Evolutionary conservation across 35 echinoderm and acorn worm genomes (phyloP).

Genomic region (Heliocidaris tuberculata): DNA sequence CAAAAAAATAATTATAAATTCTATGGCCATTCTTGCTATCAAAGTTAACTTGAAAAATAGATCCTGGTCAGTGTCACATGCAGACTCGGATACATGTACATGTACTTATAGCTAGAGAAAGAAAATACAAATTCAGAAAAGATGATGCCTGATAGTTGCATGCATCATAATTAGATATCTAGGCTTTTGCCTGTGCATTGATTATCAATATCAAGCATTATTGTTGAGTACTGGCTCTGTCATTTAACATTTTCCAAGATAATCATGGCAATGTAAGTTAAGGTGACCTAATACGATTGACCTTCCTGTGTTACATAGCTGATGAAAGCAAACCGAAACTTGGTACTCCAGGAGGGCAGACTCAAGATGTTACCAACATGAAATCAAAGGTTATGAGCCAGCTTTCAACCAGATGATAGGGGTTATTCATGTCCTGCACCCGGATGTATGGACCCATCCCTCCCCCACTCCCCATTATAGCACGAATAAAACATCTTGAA

Average conservation of each 20-base stretch:
- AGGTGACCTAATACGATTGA: not conserved
- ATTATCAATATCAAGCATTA: not conserved
- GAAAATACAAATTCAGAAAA: not conserved
- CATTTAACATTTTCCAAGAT: not conserved
- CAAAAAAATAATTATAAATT: too few relatives aligned
- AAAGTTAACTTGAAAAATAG: too few relatives aligned
- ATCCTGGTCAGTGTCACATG: too few relatives aligned
- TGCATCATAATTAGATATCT: not conserved
- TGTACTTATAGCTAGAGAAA: too few relatives aligned
- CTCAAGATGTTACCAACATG: not conserved
- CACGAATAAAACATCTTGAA: not conserved
- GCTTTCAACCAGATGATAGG: not conserved
- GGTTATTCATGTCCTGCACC: not conserved
- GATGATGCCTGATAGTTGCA: not conserved
- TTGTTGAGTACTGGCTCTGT: not conserved
- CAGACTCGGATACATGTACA: too few relatives aligned
- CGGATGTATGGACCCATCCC: not conserved
- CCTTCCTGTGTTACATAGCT: not conserved
- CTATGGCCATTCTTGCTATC: too few relatives aligned
- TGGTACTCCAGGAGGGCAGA: not conserved
- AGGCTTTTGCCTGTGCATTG: not conserved
- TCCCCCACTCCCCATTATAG: not conserved
- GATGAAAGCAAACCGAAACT: not conserved
- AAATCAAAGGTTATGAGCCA: not conserved
- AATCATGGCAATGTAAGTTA: not conserved